These are phyloP conservation scores for Coleophora flavipennella DNA, from an alignment of 2,888 invertebrate genomes.

Conservation along the genomic window DNA sequence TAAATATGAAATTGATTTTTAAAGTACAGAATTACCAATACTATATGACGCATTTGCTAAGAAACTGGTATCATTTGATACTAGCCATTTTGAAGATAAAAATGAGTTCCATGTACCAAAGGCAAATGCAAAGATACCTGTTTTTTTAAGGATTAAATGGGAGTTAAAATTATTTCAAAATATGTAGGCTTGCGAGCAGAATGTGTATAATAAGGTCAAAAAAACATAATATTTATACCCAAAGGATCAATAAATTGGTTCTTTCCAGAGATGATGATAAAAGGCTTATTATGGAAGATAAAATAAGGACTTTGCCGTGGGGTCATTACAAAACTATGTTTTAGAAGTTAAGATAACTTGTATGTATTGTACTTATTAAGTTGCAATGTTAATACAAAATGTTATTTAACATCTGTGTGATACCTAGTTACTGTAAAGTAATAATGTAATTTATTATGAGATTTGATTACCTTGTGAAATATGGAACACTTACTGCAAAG, in stretches of 20 bases:
- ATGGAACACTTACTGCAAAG: too few relatives aligned
- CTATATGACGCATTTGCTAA: too few relatives aligned
- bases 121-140: conserved; percentile 9
- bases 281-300: conserved; percentile 4
- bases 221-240: conserved; percentile 6
- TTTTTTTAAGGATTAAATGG: conserved; percentile 11
- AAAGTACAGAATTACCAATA: neutral
- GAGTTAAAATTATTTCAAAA: conserved; percentile 9
- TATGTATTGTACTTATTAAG: too few relatives aligned
- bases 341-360: too few relatives aligned
- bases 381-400: too few relatives aligned
- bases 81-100: conserved; percentile 8
- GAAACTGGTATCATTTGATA: conserved; percentile 6
- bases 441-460: too few relatives aligned
- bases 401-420: too few relatives aligned
- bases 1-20: neutral
- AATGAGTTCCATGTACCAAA: conserved; percentile 6
- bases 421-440: too few relatives aligned
- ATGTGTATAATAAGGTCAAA: conserved; percentile 6
- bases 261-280: conserved; percentile 12
- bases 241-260: conserved; percentile 4
- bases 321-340: conserved; percentile 1
- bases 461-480: too few relatives aligned
- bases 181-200: conserved; percentile 10
- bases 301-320: too few relatives aligned